Base-by-base conservation (phyloP, 2,797 vertebrate species). In the Chelmon rostratus region DNA sequence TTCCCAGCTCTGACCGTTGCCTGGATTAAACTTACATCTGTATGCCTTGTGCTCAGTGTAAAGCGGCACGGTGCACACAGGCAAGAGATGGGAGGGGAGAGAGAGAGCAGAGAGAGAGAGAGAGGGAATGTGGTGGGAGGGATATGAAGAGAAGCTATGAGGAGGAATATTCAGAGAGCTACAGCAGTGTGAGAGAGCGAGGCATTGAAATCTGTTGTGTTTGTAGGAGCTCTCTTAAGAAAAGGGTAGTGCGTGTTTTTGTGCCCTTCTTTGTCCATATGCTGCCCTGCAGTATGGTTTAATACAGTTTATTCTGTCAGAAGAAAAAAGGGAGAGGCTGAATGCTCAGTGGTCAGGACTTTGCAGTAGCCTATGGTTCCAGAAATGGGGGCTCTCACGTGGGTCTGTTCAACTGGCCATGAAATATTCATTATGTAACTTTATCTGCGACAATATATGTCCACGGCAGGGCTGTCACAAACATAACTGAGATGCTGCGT, bases 341-440 rank as follows among this genome's bases (percentile, higher is more conserved):
- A 81, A 77, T 57, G 78, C 58, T 83, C 75, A 73, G 25, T 81
- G 70, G 86, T 71, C 65, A 54, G 79, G 83, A 85, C 72, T 80
- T 73, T 73, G 74, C 53, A 84, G 47, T 47, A 68, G 82, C 73
- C 76, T 46, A 46, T 86, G 80, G 87, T 79, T 82, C 70, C 53
- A 54, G 83, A 88, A 82, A 83, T 78, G 67, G 82, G 87, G 88
- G 56, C 83, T 87, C 82, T 88, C 90, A 89, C 86, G 69, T 90
- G 89, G 91, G 81, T 82, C 69, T 87, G 86, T 85, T 84, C 86
- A 92, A 82, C 81, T 83, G 79, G 33, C 88, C 90, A 83, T 94
- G 88, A 94, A 94, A 94, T 89, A 94, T 94, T 93, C 62, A 94
- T 96, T 94, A 96, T 88, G 93, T 93, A 95, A 95, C 92, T 88